These are phyloP conservation scores for Auanema sp. DNA, from an alignment of 2,888 invertebrate species.

Conservation along the genomic window DNA sequence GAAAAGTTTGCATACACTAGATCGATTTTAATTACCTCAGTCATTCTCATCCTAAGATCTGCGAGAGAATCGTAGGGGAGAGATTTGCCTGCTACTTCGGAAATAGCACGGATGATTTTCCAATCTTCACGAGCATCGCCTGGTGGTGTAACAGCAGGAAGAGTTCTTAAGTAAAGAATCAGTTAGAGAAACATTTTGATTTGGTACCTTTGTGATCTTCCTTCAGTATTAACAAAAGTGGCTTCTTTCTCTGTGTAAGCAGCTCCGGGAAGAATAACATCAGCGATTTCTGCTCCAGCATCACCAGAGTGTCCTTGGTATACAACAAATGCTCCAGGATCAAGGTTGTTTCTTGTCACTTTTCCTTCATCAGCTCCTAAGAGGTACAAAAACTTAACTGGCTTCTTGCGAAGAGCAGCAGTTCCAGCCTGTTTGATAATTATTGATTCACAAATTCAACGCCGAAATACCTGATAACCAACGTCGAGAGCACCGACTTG, in stretches of 20 bases:
- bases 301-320: constrained; percentile 95
- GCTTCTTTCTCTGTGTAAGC: constrained; percentile 98
- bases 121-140: constrained; percentile 86
- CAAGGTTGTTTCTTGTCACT: constrained; percentile 78
- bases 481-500: constrained; percentile 86
- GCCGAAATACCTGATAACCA: constrained; percentile 73
- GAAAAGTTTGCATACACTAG: background rate
- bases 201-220: constrained; percentile 73
- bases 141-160: constrained; percentile 61
- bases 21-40: constrained; percentile 69
- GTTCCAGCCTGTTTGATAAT: constrained; percentile 25
- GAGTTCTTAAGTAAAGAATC: constrained; percentile 34
- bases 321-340: constrained; percentile 81
- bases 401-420: constrained; percentile 47
- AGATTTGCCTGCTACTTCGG: constrained; percentile 77
- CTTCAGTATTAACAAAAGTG: constrained; percentile 97
- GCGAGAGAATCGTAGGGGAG: constrained; percentile 85
- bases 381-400: constrained; percentile 77
- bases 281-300: constrained; percentile 85
- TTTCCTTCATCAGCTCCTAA: constrained; percentile 90
- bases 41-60: constrained; percentile 80
- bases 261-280: constrained; percentile 86
- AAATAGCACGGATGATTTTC: constrained; percentile 95
- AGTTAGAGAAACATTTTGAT: background rate
- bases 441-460: background rate